Evolutionary conservation across 2,797 vertebrate genomes (phyloP).

Genomic region (Sebastes dallii): DNA sequence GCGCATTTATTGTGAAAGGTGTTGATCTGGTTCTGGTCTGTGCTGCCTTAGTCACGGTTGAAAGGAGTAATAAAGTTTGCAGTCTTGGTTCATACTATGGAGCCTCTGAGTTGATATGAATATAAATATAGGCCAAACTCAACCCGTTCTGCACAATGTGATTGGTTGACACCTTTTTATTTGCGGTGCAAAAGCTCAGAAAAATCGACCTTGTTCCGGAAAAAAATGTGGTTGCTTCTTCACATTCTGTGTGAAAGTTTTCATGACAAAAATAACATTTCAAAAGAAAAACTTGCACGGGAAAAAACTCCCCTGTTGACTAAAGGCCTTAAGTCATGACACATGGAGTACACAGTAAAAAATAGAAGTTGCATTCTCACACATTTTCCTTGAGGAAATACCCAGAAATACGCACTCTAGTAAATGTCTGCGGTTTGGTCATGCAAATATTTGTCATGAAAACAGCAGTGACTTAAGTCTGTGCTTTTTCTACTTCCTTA

Average conservation of each 20-base stretch:
- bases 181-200: too few relatives aligned
- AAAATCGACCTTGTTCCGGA: too few relatives aligned
- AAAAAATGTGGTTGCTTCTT: too few relatives aligned
- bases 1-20: too few relatives aligned
- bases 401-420: neutral
- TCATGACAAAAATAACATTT: neutral
- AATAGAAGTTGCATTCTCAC: neutral
- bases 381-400: neutral
- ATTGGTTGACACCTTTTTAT: neutral
- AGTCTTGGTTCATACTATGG: neutral
- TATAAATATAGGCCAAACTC: neutral
- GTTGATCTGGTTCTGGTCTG: neutral
- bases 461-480: neutral
- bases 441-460: neutral
- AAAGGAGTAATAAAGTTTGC: neutral
- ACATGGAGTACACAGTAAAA: neutral
- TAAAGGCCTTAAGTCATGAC: neutral
- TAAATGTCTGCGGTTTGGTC: neutral
- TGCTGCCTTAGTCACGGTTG: neutral
- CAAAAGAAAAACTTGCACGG: neutral
- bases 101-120: neutral
- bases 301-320: too few relatives aligned
- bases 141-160: neutral
- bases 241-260: neutral
- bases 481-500: constrained; percentile 22